Base-by-base conservation (phyloP, 2,888 invertebrate genomes). In the Diarsia mendica region DNA sequence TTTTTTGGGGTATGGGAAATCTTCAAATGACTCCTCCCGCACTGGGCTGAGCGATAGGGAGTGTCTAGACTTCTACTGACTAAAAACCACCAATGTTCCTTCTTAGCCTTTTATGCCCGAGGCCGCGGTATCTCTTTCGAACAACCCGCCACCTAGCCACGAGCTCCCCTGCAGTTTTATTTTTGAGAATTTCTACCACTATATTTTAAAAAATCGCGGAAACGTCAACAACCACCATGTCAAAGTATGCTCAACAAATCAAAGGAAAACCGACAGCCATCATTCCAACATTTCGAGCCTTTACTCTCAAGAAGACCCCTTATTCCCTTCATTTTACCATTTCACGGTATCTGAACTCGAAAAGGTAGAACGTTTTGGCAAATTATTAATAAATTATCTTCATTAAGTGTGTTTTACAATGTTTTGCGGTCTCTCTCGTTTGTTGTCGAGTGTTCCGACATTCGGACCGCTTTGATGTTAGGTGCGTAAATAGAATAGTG, bases 321-420 rank as follows among this genome's bases (percentile, higher is more conserved):
- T 72, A 72, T 53, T 67, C 83, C 81, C 77, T 69, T 66, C 73
- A 72, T 53, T 67, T 63, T 44, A 48, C 83, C 81, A 79, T 88
- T 91, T 90, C 82, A 89, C 89, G 89, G 85, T 85, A 80, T 77
- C 83, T 87, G 88, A 88, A 80, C 88, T 86, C 86, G 86, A 90
- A 90, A 91, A 88, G 90, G 89, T 89, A 88, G n/a, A 70, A 13
- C 85, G 82, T 89, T 89, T 87, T 89, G 87, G 87, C 90, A 91
- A 92, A 93, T 93, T 93, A 93, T 93, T 93, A 93, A 94, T 93
- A 94, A 94, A 94, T 94, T 93, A 92, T 91, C 91, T 90, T 91
- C 92, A 94, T 94, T 94, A 94, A 88, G 89, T 66, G 82, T 92
- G 93, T 93, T 94, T 92, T 91, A 90, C 89, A 93, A 93, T 94